Base-by-base conservation (phyloP, 2,797 vertebrate genomes). In the Tiaroga cobitis region DNA sequence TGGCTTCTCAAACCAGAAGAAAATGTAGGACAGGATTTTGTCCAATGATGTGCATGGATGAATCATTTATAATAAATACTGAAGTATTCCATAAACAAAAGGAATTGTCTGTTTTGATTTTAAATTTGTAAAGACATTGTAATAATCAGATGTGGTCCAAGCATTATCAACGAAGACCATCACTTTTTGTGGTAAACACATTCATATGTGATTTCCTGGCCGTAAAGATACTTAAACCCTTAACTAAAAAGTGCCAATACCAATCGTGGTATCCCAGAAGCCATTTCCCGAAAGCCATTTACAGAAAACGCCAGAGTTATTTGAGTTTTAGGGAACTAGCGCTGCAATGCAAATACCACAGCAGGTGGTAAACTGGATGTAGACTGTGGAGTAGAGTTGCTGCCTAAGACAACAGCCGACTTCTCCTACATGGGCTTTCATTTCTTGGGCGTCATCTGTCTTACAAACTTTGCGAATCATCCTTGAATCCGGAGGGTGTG, bases 401-500 rank as follows among this genome's bases (percentile, higher is more conserved):
- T 88, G 86, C 86, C 85, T 81, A 83, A 85, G 74, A 89, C 76
- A 86, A 89, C 73, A 83, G 59, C 34, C 19, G 5, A 4, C 18
- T 72, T 73, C 69, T 51, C 29, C 46, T 68, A 82, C 76, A 83
- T 59, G 76, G 61, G 59, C 79, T 65, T 75, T 63, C 74, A 81
- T 69, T 80, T 37, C 79, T 74, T 63, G 43, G 77, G 75, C 41
- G n/a, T 82, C 75, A 80, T 73, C 74, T 32, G 74, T 79, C 84
- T 75, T 49, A 19, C 21, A 82, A 72, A 76, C 56, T 87, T 88
- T 87, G 9, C 54, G 61, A 89, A 91, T 91, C 79, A 92, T 79
- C 82, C 84, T 68, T 39, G 87, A 84, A 89, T 86, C 79, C 75
- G 87, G 87, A 89, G 90, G 87, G 89, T 92, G 89, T 84, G 80